Percentiles rank a stretch among this genome's conserved stretches.
Conservation (phyloP, 2,113 vertebrate genomes). For the Ceuthmochares aereus region DNA sequence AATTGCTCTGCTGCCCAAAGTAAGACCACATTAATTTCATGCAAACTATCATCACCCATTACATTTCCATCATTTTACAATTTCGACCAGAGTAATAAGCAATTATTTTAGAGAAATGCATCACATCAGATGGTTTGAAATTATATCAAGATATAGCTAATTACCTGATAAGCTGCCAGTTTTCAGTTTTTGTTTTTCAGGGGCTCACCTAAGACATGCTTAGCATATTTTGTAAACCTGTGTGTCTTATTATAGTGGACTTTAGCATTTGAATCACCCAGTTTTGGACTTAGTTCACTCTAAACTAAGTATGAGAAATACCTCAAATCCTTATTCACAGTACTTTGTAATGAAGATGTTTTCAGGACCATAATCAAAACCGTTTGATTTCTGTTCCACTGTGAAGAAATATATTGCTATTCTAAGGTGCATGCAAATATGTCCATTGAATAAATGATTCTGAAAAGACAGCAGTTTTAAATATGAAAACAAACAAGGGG, state of each 20-base stretch:
- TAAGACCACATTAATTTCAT: slow-evolving; percentile 56
- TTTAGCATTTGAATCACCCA: background rate
- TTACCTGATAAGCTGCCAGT: background rate
- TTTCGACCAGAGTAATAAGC: background rate
- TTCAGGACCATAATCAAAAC: background rate
- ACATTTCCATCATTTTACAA: background rate
- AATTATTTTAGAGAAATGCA: background rate
- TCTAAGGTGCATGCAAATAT: background rate
- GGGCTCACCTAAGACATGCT: background rate
- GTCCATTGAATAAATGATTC: background rate
- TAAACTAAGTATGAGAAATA: background rate
- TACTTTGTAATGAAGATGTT: background rate
- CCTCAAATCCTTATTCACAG: background rate
- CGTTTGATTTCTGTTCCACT: background rate
- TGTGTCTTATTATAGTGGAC: background rate
- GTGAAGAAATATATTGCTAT: background rate
- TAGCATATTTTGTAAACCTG: background rate
- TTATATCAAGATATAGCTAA: background rate
- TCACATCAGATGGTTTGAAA: background rate
- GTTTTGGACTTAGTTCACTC: background rate
- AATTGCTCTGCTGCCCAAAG: slow-evolving; percentile 87
- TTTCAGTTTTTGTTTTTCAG: background rate
- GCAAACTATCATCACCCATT: background rate
- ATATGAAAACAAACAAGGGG: background rate
- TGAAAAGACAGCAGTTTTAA: background rate